These are phyloP conservation scores for Syrista parreyssii DNA, from an alignment of 2,888 invertebrate species.

Conservation along the genomic window DNA sequence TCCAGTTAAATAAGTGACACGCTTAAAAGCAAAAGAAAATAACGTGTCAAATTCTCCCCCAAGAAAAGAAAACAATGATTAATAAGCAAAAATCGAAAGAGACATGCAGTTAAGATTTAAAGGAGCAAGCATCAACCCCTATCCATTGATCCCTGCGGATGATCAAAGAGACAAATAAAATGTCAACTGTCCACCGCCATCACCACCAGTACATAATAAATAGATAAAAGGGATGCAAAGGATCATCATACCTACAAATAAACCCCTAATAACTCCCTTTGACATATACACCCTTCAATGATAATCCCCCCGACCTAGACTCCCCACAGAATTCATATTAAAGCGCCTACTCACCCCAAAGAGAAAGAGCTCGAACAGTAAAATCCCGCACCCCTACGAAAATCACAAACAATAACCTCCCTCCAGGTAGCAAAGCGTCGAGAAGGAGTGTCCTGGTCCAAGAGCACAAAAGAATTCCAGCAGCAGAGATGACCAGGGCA, in stretches of 20 bases:
- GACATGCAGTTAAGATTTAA: neutral
- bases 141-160: neutral
- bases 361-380: neutral
- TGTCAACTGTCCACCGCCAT: neutral
- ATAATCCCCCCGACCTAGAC: neutral
- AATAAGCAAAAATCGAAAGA: neutral
- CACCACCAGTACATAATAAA: neutral
- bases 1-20: neutral
- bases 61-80: neutral
- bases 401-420: neutral
- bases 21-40: neutral
- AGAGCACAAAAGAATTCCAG: neutral
- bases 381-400: neutral
- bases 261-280: neutral
- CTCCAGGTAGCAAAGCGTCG: neutral
- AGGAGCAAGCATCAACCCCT: neutral
- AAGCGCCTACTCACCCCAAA: neutral
- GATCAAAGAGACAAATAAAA: neutral
- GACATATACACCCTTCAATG: neutral
- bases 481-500: neutral
- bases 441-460: neutral
- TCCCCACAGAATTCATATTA: neutral
- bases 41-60: neutral
- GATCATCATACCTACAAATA: neutral
- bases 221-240: neutral